A percentile compares a stretch with the other conserved stretches of the same genome.
These are phyloP conservation scores for Cheumatopsyche charites DNA, from an alignment of 1,140 invertebrate species.

Conservation along the genomic window DNA sequence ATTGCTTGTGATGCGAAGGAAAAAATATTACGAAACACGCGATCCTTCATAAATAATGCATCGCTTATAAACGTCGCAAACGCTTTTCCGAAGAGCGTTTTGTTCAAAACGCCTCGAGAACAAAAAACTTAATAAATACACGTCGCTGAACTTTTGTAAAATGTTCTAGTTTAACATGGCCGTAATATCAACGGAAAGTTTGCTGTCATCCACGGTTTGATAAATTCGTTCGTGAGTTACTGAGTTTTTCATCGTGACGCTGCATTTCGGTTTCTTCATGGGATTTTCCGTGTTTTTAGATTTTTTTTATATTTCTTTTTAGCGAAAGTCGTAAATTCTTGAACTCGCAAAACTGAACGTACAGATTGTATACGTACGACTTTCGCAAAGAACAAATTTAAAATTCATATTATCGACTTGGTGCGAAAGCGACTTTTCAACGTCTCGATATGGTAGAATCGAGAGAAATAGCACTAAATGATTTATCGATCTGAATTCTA, in stretches of 20 bases:
- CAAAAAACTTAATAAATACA: conserved; percentile 5
- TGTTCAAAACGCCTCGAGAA: not conserved
- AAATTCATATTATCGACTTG: too few species aligned
- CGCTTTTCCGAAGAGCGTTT: conserved; percentile 8
- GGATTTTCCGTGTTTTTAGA: not conserved
- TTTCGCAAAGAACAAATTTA: too few species aligned
- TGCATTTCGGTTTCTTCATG: conserved; percentile 10
- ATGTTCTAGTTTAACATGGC: conserved; percentile 3
- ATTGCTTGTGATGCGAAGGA: too few species aligned
- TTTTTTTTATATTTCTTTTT: not conserved
- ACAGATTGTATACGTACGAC: too few species aligned
- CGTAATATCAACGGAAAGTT: conserved; percentile 27
- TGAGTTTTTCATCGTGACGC: conserved; percentile 25
- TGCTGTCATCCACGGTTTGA: conserved; percentile 19
- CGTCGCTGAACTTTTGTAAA: conserved; percentile 10
- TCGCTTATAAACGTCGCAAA: too few species aligned
- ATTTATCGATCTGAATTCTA: too few species aligned
- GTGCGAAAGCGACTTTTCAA: too few species aligned
- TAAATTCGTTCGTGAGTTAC: conserved; percentile 23
- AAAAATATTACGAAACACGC: too few species aligned
- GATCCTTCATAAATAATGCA: too few species aligned
- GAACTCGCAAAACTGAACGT: not conserved
- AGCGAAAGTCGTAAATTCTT: conserved; percentile 3
- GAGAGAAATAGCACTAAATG: too few species aligned
- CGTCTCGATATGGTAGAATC: too few species aligned